Evolutionary conservation across 2,888 invertebrate species (phyloP).

Genomic region (Rhamnusium bicolor): DNA sequence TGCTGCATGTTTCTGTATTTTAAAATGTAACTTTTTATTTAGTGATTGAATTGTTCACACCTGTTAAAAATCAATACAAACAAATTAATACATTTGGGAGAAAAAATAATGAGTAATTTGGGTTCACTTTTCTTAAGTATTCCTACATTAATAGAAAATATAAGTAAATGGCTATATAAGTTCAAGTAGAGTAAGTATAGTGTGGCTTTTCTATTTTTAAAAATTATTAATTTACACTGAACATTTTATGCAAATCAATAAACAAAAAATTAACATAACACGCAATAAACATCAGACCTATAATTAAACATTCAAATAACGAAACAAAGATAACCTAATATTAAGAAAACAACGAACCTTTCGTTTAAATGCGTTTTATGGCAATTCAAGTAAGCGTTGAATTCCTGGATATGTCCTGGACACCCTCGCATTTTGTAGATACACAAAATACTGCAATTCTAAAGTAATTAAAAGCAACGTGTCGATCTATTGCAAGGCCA

Average conservation of each 20-base stretch:
- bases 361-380: not conserved
- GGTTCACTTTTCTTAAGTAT: no score
- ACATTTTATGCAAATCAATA: conserved; percentile 14
- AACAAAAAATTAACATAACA: conserved; percentile 38
- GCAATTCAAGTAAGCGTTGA: not conserved
- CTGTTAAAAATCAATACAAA: no score
- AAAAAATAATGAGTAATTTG: no score
- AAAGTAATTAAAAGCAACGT: conserved; percentile 3
- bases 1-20: no score
- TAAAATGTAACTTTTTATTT: no score
- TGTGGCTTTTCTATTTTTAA: conserved; percentile 5
- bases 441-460: conserved; percentile 10
- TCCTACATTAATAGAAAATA: no score
- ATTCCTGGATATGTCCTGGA: not conserved
- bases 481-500: conserved; percentile 53
- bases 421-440: conserved; percentile 21
- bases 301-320: conserved; percentile 24
- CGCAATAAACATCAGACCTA: conserved; percentile 21
- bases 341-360: conserved; percentile 10
- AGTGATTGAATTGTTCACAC: no score
- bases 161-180: no score
- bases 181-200: no score
- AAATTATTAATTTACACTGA: conserved; percentile 6
- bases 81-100: no score
- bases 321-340: conserved; percentile 19